Conservation (phyloP, 2,888 invertebrate genomes). For the Metallyticus violacea region DNA sequence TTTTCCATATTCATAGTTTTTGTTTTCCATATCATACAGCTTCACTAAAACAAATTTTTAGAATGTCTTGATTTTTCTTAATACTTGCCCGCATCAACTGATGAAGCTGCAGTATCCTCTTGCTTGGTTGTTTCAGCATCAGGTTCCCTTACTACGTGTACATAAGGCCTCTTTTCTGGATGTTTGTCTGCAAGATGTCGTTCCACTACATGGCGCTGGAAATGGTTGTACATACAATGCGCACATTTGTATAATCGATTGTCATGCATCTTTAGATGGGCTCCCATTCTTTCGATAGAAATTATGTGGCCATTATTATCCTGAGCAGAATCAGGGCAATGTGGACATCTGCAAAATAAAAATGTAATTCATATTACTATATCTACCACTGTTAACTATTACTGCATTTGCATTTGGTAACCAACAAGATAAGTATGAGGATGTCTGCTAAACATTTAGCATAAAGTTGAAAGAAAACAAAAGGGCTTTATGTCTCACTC, state of each 20-base stretch:
- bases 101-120: neutral
- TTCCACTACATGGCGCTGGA: slow-evolving; percentile 59
- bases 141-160: slow-evolving; percentile 48
- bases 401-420: too few species aligned
- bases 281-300: slow-evolving; percentile 60
- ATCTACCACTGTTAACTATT: too few species aligned
- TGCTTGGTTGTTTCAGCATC: neutral
- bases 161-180: slow-evolving; percentile 49
- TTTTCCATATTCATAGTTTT: too few species aligned
- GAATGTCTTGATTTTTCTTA: slow-evolving; percentile 50
- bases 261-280: slow-evolving; percentile 76
- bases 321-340: slow-evolving; percentile 56
- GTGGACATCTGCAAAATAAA: slow-evolving; percentile 54
- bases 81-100: slow-evolving; percentile 1
- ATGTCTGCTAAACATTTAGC: too few species aligned
- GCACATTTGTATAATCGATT: slow-evolving; percentile 69
- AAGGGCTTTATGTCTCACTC: too few species aligned
- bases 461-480: too few species aligned
- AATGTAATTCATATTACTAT: neutral
- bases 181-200: slow-evolving; percentile 65
- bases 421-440: too few species aligned
- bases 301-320: slow-evolving; percentile 42
- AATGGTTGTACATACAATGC: slow-evolving; percentile 64
- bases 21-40: too few species aligned
- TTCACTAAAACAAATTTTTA: neutral